A percentile compares a stretch with the other conserved stretches of the same genome.
These are phyloP conservation scores for Ariopsis seemanni DNA, from an alignment of 2,113 vertebrate species.

Conservation along the genomic window DNA sequence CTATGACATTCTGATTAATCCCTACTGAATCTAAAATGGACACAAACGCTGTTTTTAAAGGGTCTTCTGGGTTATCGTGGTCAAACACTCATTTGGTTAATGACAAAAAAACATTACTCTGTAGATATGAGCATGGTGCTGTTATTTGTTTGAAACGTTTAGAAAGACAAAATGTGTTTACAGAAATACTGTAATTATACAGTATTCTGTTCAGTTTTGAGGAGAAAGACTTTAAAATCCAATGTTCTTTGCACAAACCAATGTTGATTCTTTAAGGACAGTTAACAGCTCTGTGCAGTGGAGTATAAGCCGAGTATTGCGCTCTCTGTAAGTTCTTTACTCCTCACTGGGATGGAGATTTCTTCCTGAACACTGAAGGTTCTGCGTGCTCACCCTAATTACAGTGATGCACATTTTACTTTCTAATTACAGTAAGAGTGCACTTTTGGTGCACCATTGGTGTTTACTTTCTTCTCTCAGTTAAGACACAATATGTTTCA, in stretches of 20 bases:
- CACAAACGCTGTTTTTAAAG: too few species aligned
- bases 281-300: not conserved
- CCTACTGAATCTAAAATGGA: too few species aligned
- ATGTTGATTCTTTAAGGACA: not conserved
- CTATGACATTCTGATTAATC: too few species aligned
- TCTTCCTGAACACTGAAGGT: constrained; percentile 4
- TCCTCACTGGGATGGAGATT: not conserved
- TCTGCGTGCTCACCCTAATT: constrained; percentile 11
- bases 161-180: too few species aligned
- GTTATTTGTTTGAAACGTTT: too few species aligned
- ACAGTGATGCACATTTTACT: constrained; percentile 12
- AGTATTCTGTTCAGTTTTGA: too few species aligned
- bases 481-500: not conserved
- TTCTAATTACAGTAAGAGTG: constrained; percentile 11
- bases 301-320: not conserved
- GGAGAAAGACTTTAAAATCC: too few species aligned
- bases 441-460: not conserved
- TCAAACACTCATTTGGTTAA: too few species aligned
- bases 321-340: not conserved
- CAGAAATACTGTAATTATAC: too few species aligned
- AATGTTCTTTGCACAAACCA: not conserved
- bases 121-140: too few species aligned
- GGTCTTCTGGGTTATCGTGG: too few species aligned
- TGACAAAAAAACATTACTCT: too few species aligned
- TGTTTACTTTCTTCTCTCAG: not conserved